Evolutionary conservation across 2,113 vertebrate species (phyloP), one percentile per base, ranked within the genome.

Genomic region (Muscicapa adusta): DNA sequence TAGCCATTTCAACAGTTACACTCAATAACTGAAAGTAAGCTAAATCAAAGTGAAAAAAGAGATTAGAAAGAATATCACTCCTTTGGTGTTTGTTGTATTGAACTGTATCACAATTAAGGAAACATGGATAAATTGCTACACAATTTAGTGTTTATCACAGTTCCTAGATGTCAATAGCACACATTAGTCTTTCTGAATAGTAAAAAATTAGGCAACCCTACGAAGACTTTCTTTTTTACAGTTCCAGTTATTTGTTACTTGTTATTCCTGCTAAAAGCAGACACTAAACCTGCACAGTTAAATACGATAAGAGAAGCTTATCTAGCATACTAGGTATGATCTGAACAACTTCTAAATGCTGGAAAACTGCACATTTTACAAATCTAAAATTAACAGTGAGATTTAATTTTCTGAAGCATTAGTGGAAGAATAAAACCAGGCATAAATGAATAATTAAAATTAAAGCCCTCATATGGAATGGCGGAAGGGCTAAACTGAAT

Each of bases 1-100:
- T 2, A 85, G 13, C 8, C 16, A 34, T 40, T 62, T 70, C 0
- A 1, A 28, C n/a, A n/a, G n/a, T n/a, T n/a, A n/a, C n/a, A n/a
- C 16, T 28, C 24, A 57, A 28, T 70, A 71, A 71, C 18, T 33
- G 14, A 85, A 78, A 67, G 12, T 13, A 57, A 53, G 9, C 48
- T 48, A 50, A 75, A 57, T 38, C 31, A 13, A 70, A 74, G 7
- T 33, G 5, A 76, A 76, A 87, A 62, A 61, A 14, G 4, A 31
- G 14, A 70, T 26, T 9, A 66, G 22, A 22, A 33, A 57, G 31
- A 34, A 0, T 51, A 75, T 45, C 7, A 22, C 33, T 53, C 7
- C 33, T 83, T n/a, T 38, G 42, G 5, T 36, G 14, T 36, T 61
- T 78, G 10, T 8, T 50, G 43, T 7, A 26, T 51, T 51, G 50